phyloP scores from a whole-genome alignment of 2,113 vertebrate genomes.

The Ascaphus truei region DNA sequence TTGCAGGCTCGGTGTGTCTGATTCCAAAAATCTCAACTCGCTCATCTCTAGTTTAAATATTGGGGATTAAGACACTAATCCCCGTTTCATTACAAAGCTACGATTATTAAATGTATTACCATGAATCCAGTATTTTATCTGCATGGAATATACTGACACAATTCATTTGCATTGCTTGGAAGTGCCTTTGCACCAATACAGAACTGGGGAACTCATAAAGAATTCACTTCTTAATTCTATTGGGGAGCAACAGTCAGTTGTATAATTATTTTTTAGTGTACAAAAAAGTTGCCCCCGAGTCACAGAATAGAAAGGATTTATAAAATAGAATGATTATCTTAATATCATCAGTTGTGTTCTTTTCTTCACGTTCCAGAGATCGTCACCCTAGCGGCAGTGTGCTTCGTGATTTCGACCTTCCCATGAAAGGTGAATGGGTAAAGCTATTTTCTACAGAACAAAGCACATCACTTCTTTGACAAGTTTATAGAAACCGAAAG shows the following conservation, averaged over 20 bases:
- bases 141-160: neutral
- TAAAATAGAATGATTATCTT: conserved; percentile 32
- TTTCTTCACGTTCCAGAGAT: conserved; percentile 31
- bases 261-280: conserved; percentile 27
- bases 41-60: too few relatives aligned
- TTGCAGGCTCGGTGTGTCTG: too few relatives aligned
- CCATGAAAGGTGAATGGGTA: neutral
- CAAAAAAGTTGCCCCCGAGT: neutral
- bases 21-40: too few relatives aligned
- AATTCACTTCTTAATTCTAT: neutral
- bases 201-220: neutral
- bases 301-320: conserved; percentile 18
- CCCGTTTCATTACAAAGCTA: too few relatives aligned
- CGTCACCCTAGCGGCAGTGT: conserved; percentile 23
- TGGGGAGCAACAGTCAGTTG: conserved; percentile 8
- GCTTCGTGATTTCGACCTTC: conserved; percentile 33
- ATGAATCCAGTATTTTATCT: neutral
- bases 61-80: too few relatives aligned
- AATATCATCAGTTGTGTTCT: conserved; percentile 27
- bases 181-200: conserved; percentile 6
- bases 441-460: conserved; percentile 11
- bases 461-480: conserved; percentile 24
- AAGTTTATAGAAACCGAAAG: conserved; percentile 12
- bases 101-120: too few relatives aligned
- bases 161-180: neutral